Conservation (phyloP, 2,113 vertebrate genomes). For the Albula goreensis region DNA sequence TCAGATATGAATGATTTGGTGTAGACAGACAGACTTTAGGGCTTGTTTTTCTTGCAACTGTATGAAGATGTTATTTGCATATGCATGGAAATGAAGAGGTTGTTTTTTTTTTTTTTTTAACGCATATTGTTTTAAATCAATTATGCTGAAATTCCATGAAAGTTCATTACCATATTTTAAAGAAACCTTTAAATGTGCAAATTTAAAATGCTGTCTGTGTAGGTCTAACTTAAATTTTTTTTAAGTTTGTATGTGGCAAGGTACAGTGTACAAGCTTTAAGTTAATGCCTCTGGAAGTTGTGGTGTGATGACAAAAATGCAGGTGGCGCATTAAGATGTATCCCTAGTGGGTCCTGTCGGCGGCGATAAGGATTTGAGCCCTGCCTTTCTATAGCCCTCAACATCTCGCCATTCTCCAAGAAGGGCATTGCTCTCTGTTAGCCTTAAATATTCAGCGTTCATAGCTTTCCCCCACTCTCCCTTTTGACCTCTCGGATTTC, state of each 20-base stretch:
- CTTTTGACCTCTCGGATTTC: constrained; percentile 49
- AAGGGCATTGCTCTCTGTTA: constrained; percentile 43
- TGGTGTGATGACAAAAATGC: background rate
- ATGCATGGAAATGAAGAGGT: too few relatives aligned
- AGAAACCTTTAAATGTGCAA: too few relatives aligned
- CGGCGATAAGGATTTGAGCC: background rate
- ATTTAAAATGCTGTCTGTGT: too few relatives aligned
- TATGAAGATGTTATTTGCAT: too few relatives aligned
- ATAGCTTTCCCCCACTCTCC: constrained; percentile 48
- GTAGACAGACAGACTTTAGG: too few relatives aligned
- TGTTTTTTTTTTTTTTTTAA: too few relatives aligned
- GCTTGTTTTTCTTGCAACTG: too few relatives aligned
- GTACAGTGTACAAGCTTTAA: background rate
- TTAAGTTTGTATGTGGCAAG: background rate
- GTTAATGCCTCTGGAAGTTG: background rate
- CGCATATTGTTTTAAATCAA: too few relatives aligned
- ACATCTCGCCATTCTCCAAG: constrained; percentile 40
- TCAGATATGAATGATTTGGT: too few relatives aligned
- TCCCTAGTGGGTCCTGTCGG: background rate
- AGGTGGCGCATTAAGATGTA: background rate
- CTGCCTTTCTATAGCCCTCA: background rate
- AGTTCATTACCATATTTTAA: too few relatives aligned
- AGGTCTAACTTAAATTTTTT: too few relatives aligned
- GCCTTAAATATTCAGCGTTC: constrained; percentile 51
- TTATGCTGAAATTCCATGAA: too few relatives aligned